phyloP scores from a whole-genome alignment of 2,888 invertebrate genomes.

The Drosophila buzzatii region DNA sequence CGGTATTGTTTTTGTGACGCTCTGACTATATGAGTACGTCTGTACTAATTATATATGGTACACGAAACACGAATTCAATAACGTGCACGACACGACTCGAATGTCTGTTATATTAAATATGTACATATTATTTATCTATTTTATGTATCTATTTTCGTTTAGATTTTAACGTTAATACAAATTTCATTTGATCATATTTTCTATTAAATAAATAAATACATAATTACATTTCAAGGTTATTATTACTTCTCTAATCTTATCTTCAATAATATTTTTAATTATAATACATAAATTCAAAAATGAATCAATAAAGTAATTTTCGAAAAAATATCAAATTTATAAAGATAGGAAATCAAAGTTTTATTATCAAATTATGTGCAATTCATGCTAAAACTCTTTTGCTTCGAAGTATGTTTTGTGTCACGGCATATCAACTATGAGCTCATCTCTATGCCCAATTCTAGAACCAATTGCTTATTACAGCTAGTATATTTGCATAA shows the following conservation, averaged over 20 bases:
- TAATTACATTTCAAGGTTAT: no score
- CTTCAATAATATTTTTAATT: no score
- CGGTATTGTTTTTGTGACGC: conserved; percentile 18
- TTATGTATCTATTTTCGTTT: neutral
- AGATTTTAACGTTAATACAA: neutral
- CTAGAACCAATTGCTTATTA: conserved; percentile 36
- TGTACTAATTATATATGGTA: conserved; percentile 33
- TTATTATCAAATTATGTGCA: neutral
- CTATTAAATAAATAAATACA: no score
- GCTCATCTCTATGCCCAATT: conserved; percentile 13
- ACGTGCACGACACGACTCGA: neutral
- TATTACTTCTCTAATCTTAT: no score
- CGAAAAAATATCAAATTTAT: neutral
- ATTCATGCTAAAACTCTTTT: neutral
- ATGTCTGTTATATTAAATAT: neutral
- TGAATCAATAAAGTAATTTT: neutral
- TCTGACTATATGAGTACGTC: conserved; percentile 17
- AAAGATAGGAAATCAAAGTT: neutral
- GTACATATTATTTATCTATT: no score
- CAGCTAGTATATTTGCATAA: conserved; percentile 18
- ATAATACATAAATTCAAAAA: neutral
- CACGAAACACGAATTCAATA: neutral
- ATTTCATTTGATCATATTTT: neutral
- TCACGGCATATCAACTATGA: neutral
- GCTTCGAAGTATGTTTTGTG: neutral